These are phyloP conservation scores for Drosophila pegasa DNA, from an alignment of 2,888 invertebrate species.

Conservation along the genomic window DNA sequence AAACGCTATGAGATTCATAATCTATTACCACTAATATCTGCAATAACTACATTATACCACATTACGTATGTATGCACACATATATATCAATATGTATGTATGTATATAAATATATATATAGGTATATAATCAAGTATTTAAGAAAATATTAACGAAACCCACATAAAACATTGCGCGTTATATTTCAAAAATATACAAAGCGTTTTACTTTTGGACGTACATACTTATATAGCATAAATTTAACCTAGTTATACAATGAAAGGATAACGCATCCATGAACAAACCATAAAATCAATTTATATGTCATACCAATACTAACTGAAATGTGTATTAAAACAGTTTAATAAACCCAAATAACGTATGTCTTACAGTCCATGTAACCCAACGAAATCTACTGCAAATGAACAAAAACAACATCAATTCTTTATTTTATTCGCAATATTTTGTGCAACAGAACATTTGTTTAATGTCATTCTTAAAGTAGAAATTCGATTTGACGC, in stretches of 20 bases:
- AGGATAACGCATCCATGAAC: constrained; percentile 41
- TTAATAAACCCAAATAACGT: constrained; percentile 36
- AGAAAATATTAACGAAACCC: constrained; percentile 35
- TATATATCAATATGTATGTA: not conserved
- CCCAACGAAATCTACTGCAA: not conserved
- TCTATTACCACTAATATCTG: constrained; percentile 41
- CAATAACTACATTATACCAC: constrained; percentile 54
- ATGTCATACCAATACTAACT: constrained; percentile 61
- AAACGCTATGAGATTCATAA: constrained; percentile 34
- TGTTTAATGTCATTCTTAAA: not conserved
- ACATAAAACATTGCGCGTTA: constrained; percentile 35
- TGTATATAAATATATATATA: constrained; percentile 45
- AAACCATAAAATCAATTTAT: constrained; percentile 40
- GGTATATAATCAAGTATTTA: constrained; percentile 57
- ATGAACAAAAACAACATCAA: no score
- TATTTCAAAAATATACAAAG: constrained; percentile 60
- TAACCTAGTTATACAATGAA: constrained; percentile 56
- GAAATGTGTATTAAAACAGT: constrained; percentile 59
- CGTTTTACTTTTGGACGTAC: constrained; percentile 66
- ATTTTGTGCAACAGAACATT: not conserved
- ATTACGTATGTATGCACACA: constrained; percentile 36
- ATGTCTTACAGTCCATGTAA: constrained; percentile 17
- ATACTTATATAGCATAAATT: constrained; percentile 67
- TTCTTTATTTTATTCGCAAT: not conserved
- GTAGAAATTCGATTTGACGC: not conserved